Evolutionary conservation across 2,888 invertebrate species (phyloP).

Genomic region (Epicampocera succincta): DNA sequence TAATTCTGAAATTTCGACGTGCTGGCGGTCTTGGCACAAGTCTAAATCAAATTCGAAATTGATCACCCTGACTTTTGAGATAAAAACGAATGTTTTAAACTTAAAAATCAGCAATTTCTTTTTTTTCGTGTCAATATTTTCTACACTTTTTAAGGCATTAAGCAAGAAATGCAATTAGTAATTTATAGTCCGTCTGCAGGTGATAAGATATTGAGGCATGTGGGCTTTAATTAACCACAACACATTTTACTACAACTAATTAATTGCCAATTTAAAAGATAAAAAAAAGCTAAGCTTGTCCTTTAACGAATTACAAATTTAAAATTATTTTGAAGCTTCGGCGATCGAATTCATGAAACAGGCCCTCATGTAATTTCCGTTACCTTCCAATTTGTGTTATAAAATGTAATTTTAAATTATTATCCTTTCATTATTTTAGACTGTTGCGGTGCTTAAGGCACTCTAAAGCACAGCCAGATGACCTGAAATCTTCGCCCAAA

Average conservation of each 20-base stretch:
- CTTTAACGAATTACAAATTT: no score
- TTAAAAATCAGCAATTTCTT: no score
- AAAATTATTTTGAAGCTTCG: no score
- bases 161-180: neutral
- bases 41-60: neutral
- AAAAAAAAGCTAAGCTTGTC: neutral
- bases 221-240: neutral
- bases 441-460: conserved; percentile 79
- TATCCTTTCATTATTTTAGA: conserved; percentile 72
- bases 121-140: no score
- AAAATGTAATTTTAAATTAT: neutral
- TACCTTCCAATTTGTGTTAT: no score
- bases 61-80: neutral
- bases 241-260: neutral
- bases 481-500: conserved; percentile 81
- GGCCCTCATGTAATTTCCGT: no score
- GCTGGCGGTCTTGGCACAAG: neutral
- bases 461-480: conserved; percentile 77
- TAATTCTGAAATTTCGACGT: neutral
- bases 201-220: conserved; percentile 37
- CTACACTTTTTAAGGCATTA: no score
- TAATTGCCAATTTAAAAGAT: conserved; percentile 18
- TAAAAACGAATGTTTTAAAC: no score
- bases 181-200: neutral
- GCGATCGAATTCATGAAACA: no score